A percentile compares a stretch with the other conserved stretches of the same genome.
These are phyloP conservation scores for Diarsia rubi DNA, from an alignment of 2,888 invertebrate species.

Conservation along the genomic window DNA sequence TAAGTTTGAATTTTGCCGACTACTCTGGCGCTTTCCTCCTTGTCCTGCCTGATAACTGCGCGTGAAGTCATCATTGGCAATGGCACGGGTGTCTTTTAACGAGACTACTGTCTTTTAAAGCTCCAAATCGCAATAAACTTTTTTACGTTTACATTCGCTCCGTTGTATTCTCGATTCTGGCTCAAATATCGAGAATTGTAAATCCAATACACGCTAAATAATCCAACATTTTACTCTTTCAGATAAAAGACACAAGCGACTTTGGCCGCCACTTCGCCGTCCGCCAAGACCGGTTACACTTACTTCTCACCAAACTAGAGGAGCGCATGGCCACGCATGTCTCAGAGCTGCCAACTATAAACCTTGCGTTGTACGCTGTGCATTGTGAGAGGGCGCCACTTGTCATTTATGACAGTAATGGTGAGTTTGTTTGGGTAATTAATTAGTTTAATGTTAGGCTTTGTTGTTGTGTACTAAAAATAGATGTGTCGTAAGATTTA, in stretches of 20 bases:
- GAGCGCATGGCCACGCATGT: slow-evolving; percentile 96
- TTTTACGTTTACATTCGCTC: background rate
- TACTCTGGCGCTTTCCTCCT: no score
- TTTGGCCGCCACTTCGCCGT: slow-evolving; percentile 92
- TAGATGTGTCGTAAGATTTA: background rate
- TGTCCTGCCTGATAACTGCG: no score
- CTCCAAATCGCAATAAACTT: background rate
- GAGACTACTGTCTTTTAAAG: no score
- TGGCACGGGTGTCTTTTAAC: no score
- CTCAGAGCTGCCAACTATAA: slow-evolving; percentile 95
- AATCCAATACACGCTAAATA: background rate
- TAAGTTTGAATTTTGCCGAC: no score
- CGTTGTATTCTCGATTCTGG: background rate
- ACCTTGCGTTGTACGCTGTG: slow-evolving; percentile 96
- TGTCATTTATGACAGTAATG: slow-evolving; percentile 92
- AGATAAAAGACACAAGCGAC: slow-evolving; percentile 75
- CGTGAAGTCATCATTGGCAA: no score
- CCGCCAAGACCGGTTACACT: slow-evolving; percentile 93
- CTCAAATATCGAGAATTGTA: background rate
- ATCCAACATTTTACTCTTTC: background rate
- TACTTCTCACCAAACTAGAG: slow-evolving; percentile 96
- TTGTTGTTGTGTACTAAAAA: background rate
- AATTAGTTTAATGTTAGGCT: background rate
- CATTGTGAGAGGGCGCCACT: slow-evolving; percentile 94
- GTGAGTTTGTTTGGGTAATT: slow-evolving; percentile 65